Conservation (phyloP, 2,888 invertebrate species). For the Spodoptera exigua region DNA sequence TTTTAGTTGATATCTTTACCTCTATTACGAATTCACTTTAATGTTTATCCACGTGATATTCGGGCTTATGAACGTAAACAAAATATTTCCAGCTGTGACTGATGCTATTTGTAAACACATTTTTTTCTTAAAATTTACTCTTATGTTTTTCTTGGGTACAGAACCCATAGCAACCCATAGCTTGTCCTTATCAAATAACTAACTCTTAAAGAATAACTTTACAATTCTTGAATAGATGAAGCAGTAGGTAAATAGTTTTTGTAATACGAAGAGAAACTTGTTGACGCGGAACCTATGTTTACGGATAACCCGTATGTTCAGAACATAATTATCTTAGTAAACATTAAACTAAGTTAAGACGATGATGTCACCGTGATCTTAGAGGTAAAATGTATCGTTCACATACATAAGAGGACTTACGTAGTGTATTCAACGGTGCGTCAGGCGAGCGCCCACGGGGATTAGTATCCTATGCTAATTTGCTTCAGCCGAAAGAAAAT, state of each 20-base stretch:
- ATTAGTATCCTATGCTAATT: slow-evolving; percentile 66
- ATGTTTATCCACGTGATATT: slow-evolving; percentile 36
- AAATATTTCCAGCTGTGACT: slow-evolving; percentile 46
- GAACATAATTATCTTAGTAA: slow-evolving; percentile 66
- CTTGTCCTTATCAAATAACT: slow-evolving; percentile 14
- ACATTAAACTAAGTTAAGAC: slow-evolving; percentile 72
- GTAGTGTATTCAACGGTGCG: slow-evolving; percentile 66
- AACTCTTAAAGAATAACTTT: too few species aligned
- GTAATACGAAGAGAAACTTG: slow-evolving; percentile 18
- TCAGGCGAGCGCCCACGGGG: slow-evolving; percentile 73
- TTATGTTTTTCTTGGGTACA: slow-evolving; percentile 9
- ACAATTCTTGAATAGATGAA: too few species aligned
- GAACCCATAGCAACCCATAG: too few species aligned
- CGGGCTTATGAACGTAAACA: slow-evolving; percentile 36
- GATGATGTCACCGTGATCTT: slow-evolving; percentile 81
- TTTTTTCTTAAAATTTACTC: slow-evolving; percentile 28
- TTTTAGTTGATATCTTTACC: slow-evolving; percentile 23
- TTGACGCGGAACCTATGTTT: slow-evolving; percentile 62
- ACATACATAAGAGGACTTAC: slow-evolving; percentile 69
- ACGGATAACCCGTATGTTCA: slow-evolving; percentile 60
- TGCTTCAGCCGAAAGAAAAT: slow-evolving; percentile 62
- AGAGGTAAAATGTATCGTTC: slow-evolving; percentile 72
- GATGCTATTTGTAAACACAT: slow-evolving; percentile 42
- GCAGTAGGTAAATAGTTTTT: slow-evolving; percentile 11
- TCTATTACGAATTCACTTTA: slow-evolving; percentile 38